These are phyloP conservation scores for Elanus axillaris DNA, from an alignment of 2,113 vertebrate genomes.

Conservation along the genomic window DNA sequence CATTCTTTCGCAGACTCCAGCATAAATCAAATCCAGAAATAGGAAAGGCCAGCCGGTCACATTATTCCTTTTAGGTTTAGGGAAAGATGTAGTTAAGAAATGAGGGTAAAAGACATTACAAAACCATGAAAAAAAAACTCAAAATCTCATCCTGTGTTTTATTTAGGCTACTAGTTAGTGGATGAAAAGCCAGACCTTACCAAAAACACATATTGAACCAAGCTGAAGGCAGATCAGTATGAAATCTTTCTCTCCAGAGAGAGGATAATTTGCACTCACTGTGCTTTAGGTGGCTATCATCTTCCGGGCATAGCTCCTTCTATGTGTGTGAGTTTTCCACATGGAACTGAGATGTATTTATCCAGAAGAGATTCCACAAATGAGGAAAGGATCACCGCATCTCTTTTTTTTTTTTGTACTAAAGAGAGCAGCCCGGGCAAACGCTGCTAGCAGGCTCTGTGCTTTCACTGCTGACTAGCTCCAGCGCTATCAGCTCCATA, in stretches of 20 bases:
- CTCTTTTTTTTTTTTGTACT: not conserved
- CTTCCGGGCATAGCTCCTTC: not conserved
- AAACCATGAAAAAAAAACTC: not conserved
- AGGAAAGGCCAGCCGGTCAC: constrained; percentile 4
- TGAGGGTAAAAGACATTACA: not conserved
- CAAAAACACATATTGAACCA: not conserved
- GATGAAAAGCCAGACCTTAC: not conserved
- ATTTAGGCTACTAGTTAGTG: constrained; percentile 22
- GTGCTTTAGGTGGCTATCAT: not conserved
- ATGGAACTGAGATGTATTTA: not conserved
- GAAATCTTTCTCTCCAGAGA: not conserved
- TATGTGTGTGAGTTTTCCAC: not conserved
- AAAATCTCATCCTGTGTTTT: not conserved
- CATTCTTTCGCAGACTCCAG: not conserved
- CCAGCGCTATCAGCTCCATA: rapidly evolving
- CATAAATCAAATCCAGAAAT: constrained; percentile 59
- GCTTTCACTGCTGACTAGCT: not conserved
- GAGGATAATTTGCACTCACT: not conserved
- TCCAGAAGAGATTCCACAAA: not conserved
- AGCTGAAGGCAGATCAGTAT: not conserved
- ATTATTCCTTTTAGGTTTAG: constrained; percentile 7
- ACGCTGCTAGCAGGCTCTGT: not conserved
- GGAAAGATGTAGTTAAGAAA: constrained; percentile 7
- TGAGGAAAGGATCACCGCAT: not conserved
- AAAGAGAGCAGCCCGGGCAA: not conserved